Evolutionary conservation across 2,888 invertebrate species (phyloP).

Genomic region (Dinocampus coccinellae): DNA sequence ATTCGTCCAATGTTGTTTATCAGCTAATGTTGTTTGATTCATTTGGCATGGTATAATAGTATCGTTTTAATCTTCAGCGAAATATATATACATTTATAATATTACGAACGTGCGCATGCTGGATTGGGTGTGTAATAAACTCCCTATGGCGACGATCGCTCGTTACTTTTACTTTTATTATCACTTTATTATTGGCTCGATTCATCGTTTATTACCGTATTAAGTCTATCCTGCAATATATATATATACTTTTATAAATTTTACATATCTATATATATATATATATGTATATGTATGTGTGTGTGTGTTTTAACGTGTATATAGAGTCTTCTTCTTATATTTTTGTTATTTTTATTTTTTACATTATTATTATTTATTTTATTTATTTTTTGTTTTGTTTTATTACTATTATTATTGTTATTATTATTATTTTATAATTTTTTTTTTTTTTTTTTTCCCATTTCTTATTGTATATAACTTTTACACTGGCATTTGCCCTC

Average conservation of each 20-base stretch:
- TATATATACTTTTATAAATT: constrained; percentile 26
- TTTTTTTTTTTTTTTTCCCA: constrained; percentile 23
- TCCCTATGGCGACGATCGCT: constrained; percentile 56
- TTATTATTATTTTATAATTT: background rate
- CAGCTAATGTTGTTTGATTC: constrained; percentile 6
- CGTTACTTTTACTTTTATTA: constrained; percentile 63
- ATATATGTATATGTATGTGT: constrained; percentile 9
- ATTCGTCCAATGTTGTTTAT: constrained; percentile 2
- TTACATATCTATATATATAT: constrained; percentile 40
- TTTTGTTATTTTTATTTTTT: constrained; percentile 39
- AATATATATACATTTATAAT: constrained; percentile 17
- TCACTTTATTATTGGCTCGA: constrained; percentile 63
- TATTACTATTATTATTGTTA: constrained; percentile 35
- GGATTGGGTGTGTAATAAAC: constrained; percentile 58
- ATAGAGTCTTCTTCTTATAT: constrained; percentile 53
- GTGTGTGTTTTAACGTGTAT: constrained; percentile 26
- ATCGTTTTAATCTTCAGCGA: constrained; percentile 21
- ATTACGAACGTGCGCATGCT: constrained; percentile 34
- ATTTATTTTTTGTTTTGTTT: constrained; percentile 30
- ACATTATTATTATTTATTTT: background rate
- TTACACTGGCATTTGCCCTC: constrained; percentile 23
- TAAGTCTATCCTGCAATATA: constrained; percentile 49
- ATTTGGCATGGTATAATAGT: constrained; percentile 24
- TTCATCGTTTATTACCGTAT: constrained; percentile 59
- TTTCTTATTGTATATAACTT: constrained; percentile 13